Evolutionary conservation across 2,113 vertebrate genomes (phyloP).

Genomic region (Nothobranchius furzeri): DNA sequence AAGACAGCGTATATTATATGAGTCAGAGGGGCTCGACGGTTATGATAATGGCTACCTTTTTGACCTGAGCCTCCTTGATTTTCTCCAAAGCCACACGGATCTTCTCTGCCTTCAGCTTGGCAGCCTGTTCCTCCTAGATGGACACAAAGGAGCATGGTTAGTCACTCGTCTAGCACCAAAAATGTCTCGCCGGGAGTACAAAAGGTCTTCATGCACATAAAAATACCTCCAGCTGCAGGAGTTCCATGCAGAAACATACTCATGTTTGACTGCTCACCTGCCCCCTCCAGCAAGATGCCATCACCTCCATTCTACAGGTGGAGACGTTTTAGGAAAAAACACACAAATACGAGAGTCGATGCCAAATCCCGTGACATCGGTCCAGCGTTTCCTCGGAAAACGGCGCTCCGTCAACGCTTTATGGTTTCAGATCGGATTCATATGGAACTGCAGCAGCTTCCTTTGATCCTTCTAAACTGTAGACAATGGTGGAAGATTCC

Average conservation of each 20-base stretch:
- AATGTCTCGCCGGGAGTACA: neutral
- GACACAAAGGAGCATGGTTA: constrained; percentile 57
- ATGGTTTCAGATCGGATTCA: constrained; percentile 42
- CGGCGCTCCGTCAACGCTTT: constrained; percentile 37
- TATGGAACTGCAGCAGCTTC: constrained; percentile 29
- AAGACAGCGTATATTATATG: neutral
- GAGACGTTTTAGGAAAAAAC: neutral
- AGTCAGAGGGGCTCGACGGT: neutral
- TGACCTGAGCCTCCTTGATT: constrained; percentile 99
- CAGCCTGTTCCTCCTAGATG: constrained; percentile 95
- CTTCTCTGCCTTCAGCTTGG: constrained; percentile 97
- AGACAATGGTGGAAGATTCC: constrained; percentile 54
- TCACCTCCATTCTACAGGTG: constrained; percentile 70
- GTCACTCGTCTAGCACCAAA: neutral
- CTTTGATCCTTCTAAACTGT: constrained; percentile 59
- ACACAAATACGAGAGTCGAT: neutral
- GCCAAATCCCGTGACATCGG: constrained; percentile 17
- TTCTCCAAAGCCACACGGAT: constrained; percentile 96
- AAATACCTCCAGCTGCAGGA: neutral
- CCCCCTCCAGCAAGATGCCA: constrained; percentile 80
- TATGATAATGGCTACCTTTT: constrained; percentile 84
- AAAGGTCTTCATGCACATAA: constrained; percentile 18
- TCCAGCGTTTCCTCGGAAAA: constrained; percentile 26
- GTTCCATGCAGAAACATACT: neutral
- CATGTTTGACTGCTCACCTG: constrained; percentile 67